A percentile compares a stretch with the other conserved stretches of the same genome.
Evolutionary conservation across 2,113 vertebrate genomes (phyloP).

Genomic region (Coreoperca whiteheadi): DNA sequence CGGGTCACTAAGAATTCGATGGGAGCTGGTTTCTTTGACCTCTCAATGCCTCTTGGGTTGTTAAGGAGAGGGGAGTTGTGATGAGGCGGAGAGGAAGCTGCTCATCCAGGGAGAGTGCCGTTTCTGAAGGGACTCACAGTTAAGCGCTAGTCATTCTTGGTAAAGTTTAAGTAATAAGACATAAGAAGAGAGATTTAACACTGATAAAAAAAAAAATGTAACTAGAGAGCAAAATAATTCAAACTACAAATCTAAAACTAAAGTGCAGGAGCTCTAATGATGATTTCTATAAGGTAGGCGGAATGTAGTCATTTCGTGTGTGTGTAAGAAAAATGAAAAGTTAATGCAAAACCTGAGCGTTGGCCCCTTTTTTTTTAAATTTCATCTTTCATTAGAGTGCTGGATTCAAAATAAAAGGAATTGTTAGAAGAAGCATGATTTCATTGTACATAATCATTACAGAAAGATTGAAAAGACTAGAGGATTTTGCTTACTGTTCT

Average conservation of each 20-base stretch:
- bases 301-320: not conserved
- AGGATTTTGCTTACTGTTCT: no score
- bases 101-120: not conserved
- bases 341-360: not conserved
- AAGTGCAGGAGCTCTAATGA: not conserved
- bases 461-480: not conserved
- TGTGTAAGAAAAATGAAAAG: not conserved
- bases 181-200: not conserved
- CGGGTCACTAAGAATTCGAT: conserved; percentile 19
- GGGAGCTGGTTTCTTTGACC: conserved; percentile 8
- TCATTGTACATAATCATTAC: not conserved
- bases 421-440: not conserved
- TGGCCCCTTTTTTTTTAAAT: not conserved
- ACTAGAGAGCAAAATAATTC: not conserved
- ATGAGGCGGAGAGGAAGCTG: not conserved
- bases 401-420: not conserved
- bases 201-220: not conserved
- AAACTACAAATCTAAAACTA: not conserved
- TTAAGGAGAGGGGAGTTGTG: conserved; percentile 17
- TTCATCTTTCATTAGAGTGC: conserved; percentile 3
- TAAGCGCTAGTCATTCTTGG: not conserved
- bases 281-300: conserved; percentile 4
- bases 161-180: not conserved
- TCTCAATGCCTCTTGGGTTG: conserved; percentile 20
- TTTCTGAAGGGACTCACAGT: not conserved